Conservation (phyloP, 2,797 vertebrate species). For the Channallabes apus region DNA sequence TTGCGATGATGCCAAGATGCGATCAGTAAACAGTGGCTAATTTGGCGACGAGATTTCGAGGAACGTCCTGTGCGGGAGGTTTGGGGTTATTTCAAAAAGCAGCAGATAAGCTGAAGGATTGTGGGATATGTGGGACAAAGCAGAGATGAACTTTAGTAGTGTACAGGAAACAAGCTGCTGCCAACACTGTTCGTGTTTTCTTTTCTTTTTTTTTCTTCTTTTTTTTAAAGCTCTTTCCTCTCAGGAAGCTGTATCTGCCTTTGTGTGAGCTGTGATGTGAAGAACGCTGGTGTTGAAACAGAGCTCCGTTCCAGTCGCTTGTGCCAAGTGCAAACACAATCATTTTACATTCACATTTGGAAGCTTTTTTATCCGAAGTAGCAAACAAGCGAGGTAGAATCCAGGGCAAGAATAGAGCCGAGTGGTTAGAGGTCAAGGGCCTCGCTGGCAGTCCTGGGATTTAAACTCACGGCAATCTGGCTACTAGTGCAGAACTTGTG, state of each 20-base stretch:
- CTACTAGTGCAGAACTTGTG: not conserved
- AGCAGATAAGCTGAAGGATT: slow-evolving; percentile 29
- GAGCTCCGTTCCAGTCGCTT: slow-evolving; percentile 67
- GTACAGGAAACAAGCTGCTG: slow-evolving; percentile 72
- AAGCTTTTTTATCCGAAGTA: not conserved
- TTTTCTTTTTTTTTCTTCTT: slow-evolving; percentile 42
- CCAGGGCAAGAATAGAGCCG: slow-evolving; percentile 8
- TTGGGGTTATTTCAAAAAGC: slow-evolving; percentile 59
- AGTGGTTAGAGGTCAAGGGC: slow-evolving; percentile 3
- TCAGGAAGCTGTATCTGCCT: slow-evolving; percentile 80
- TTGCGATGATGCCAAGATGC: slow-evolving; percentile 65
- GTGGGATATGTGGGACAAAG: slow-evolving; percentile 37
- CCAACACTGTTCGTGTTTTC: slow-evolving; percentile 65
- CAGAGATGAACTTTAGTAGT: slow-evolving; percentile 61
- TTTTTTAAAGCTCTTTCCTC: slow-evolving; percentile 60
- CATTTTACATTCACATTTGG: not conserved
- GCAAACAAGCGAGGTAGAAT: not conserved
- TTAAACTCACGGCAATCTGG: not conserved
- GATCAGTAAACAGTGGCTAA: slow-evolving; percentile 62
- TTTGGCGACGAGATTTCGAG: slow-evolving; percentile 44
- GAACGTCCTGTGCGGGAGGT: slow-evolving; percentile 50
- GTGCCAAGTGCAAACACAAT: slow-evolving; percentile 52
- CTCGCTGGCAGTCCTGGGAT: not conserved
- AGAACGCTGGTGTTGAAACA: slow-evolving; percentile 73
- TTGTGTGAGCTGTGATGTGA: slow-evolving; percentile 70